A percentile compares a stretch with the other conserved stretches of the same genome.
These are phyloP conservation scores for Acanthoscelides obtectus DNA, from an alignment of 2,888 invertebrate species.

Conservation along the genomic window DNA sequence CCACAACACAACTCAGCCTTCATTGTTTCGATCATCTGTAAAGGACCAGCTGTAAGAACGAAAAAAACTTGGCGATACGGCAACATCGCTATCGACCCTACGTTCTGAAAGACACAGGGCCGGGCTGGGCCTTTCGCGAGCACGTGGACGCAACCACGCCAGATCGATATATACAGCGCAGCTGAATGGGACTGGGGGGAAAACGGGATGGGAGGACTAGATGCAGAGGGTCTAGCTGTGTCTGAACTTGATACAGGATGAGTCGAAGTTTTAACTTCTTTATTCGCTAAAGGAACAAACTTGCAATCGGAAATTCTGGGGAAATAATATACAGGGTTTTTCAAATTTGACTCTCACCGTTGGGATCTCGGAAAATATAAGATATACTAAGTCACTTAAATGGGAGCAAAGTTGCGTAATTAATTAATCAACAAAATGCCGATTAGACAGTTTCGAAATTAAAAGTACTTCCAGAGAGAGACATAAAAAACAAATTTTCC, in stretches of 20 bases:
- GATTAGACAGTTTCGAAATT: too few relatives aligned
- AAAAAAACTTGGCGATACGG: neutral
- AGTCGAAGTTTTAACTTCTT: neutral
- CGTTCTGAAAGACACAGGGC: conserved; percentile 5
- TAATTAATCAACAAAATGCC: too few relatives aligned
- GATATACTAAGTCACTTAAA: too few relatives aligned
- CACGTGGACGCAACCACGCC: neutral
- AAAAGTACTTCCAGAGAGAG: too few relatives aligned
- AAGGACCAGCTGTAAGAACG: neutral
- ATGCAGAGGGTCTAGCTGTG: neutral
- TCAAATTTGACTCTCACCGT: too few relatives aligned
- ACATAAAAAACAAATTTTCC: too few relatives aligned
- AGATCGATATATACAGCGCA: neutral
- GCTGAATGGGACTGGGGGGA: neutral
- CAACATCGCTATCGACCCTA: conserved; percentile 8
- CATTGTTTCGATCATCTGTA: neutral
- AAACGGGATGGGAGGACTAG: neutral
- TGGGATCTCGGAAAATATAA: too few relatives aligned
- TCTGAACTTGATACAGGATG: neutral
- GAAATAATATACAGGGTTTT: too few relatives aligned
- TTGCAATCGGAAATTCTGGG: too few relatives aligned
- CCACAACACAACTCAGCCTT: too few relatives aligned
- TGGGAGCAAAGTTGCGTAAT: too few relatives aligned
- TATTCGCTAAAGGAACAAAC: too few relatives aligned
- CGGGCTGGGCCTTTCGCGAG: conserved; percentile 7